These are phyloP conservation scores for Cantharis rufa DNA, from an alignment of 2,888 invertebrate genomes.

Conservation along the genomic window DNA sequence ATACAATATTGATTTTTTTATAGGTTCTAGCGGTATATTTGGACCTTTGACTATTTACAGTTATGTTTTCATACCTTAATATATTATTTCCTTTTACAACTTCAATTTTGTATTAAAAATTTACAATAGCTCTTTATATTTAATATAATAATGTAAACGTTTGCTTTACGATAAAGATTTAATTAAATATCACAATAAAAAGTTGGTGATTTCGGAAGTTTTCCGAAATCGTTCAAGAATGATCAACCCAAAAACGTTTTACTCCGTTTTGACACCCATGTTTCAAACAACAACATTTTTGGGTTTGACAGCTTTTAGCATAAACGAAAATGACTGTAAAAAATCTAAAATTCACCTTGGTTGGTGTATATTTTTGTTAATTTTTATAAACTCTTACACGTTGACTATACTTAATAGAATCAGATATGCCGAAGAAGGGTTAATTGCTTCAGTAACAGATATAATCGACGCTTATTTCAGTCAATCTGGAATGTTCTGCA, in stretches of 20 bases:
- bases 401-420: background rate
- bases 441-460: background rate
- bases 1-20: too few relatives aligned
- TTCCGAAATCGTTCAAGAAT: background rate
- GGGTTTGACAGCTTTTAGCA: background rate
- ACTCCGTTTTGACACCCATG: background rate
- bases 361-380: background rate
- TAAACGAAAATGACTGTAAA: background rate
- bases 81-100: too few relatives aligned
- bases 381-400: background rate
- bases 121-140: too few relatives aligned
- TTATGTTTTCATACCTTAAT: too few relatives aligned
- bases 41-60: too few relatives aligned
- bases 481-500: background rate
- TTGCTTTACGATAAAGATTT: background rate
- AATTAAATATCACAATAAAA: background rate
- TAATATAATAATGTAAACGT: too few relatives aligned
- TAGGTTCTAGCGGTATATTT: too few relatives aligned
- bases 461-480: background rate
- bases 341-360: background rate
- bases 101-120: too few relatives aligned
- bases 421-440: background rate
- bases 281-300: background rate
- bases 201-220: background rate
- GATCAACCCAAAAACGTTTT: background rate